A percentile compares a stretch with the other conserved stretches of the same genome.
Conservation (phyloP, 2,888 invertebrate genomes). For the Erebia palarica region DNA sequence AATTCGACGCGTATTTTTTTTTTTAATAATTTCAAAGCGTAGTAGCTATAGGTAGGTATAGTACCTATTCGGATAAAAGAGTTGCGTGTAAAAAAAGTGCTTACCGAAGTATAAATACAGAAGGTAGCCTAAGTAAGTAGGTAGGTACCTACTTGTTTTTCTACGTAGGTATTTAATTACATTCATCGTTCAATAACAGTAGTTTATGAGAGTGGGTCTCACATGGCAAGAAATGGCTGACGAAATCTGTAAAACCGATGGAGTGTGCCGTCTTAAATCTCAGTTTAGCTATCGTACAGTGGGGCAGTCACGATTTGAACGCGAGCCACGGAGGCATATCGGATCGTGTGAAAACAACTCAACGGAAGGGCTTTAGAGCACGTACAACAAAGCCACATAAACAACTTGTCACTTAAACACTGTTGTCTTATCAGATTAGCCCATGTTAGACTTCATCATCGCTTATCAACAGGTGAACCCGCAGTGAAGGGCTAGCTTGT, state of each 20-base stretch:
- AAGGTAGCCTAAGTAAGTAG: too few species aligned
- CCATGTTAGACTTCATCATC: too few species aligned
- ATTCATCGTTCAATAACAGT: conserved; percentile 8
- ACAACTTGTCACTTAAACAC: too few species aligned
- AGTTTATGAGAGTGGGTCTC: neutral
- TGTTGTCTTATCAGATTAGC: too few species aligned
- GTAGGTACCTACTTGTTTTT: neutral
- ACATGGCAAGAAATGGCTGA: conserved; percentile 24
- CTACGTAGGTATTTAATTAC: neutral
- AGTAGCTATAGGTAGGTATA: too few species aligned
- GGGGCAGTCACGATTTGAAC: neutral
- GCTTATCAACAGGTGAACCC: too few species aligned
- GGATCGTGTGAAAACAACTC: too few species aligned
- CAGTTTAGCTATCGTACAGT: neutral
- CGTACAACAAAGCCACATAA: neutral
- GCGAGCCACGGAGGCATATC: too few species aligned
- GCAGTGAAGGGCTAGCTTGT: too few species aligned
- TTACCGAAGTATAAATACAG: neutral
- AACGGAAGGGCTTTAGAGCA: neutral
- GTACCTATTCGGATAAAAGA: too few species aligned
- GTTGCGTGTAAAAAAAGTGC: neutral
- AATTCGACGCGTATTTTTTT: too few species aligned
- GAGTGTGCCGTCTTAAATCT: neutral
- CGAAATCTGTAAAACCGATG: conserved; percentile 30
- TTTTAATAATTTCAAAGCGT: too few species aligned